Percentiles rank a stretch among this genome's conserved stretches.
These are phyloP conservation scores for Nezara viridula DNA, from an alignment of 2,888 invertebrate genomes.

Conservation along the genomic window DNA sequence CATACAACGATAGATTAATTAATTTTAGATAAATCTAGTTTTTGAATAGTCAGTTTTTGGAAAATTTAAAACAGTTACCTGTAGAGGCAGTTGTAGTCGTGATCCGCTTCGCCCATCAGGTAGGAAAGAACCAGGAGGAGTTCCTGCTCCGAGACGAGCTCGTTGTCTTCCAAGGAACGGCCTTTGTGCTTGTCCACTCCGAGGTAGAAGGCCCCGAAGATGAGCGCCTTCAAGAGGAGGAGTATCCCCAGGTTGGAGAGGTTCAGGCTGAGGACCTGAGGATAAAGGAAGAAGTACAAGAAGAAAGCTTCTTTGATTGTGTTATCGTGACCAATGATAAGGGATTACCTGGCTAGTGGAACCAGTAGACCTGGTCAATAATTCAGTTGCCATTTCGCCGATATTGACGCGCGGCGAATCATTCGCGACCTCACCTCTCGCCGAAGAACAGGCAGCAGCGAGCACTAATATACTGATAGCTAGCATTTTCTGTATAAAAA, in stretches of 20 bases:
- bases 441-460: not conserved
- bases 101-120: conserved; percentile 76
- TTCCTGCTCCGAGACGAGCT: conserved; percentile 77
- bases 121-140: conserved; percentile 79
- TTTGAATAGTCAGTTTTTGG: too few relatives aligned
- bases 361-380: conserved; percentile 76
- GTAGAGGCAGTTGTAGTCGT: conserved; percentile 76
- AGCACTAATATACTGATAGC: not conserved
- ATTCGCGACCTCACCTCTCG: not conserved
- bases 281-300: not conserved
- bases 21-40: too few relatives aligned
- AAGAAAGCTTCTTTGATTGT: not conserved
- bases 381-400: conserved; percentile 76
- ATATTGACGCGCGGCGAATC: conserved; percentile 72
- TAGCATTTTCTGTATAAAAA: not conserved
- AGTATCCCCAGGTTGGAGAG: conserved; percentile 85
- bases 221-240: conserved; percentile 84
- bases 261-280: conserved; percentile 83
- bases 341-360: conserved; percentile 76
- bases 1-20: too few relatives aligned
- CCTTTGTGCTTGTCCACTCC: conserved; percentile 73
- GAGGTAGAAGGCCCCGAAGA: conserved; percentile 84
- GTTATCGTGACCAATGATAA: not conserved
- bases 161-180: conserved; percentile 58
- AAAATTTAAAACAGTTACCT: not conserved